A percentile compares a stretch with the other conserved stretches of the same genome.
Evolutionary conservation across 2,888 invertebrate species (phyloP).

Genomic region (Drosophila gaucha): DNA sequence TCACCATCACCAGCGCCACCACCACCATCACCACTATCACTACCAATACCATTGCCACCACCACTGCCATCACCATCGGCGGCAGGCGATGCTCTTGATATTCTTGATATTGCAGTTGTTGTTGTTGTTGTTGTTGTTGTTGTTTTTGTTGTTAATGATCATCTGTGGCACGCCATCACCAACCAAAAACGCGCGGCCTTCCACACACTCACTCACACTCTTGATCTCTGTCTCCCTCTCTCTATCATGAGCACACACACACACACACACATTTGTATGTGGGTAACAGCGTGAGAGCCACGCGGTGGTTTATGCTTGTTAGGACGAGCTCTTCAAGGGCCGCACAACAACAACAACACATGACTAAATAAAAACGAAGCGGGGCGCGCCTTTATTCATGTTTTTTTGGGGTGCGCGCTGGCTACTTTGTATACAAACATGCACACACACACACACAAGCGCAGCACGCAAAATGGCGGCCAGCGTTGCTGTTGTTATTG

Average conservation of each 20-base stretch:
- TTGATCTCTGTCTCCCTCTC: constrained; percentile 8
- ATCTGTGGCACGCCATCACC: constrained; percentile 75
- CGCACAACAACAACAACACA: constrained; percentile 32
- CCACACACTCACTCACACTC: constrained; percentile 62
- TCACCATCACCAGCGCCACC: constrained; percentile 9
- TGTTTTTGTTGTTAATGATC: constrained; percentile 61
- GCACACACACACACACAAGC: constrained; percentile 11
- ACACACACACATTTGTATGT: constrained; percentile 26
- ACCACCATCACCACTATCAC: constrained; percentile 12
- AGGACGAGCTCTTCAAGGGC: constrained; percentile 61
- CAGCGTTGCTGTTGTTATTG: constrained; percentile 19
- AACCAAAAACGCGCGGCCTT: constrained; percentile 77
- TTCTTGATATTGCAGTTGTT: constrained; percentile 13
- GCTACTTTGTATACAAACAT: constrained; percentile 55
- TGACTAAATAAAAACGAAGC: constrained; percentile 33
- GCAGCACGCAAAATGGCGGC: constrained; percentile 50
- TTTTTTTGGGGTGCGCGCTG: constrained; percentile 52
- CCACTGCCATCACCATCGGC: constrained; percentile 9
- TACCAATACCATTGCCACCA: constrained; percentile 9
- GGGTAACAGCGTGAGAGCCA: constrained; percentile 56
- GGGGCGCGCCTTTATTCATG: constrained; percentile 37
- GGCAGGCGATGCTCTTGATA: constrained; percentile 14
- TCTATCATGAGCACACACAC: not conserved
- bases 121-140: constrained; percentile 31
- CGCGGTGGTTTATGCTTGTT: constrained; percentile 67